These are phyloP conservation scores for Entomyzon cyanotis DNA, from an alignment of 2,113 vertebrate species.

Conservation along the genomic window DNA sequence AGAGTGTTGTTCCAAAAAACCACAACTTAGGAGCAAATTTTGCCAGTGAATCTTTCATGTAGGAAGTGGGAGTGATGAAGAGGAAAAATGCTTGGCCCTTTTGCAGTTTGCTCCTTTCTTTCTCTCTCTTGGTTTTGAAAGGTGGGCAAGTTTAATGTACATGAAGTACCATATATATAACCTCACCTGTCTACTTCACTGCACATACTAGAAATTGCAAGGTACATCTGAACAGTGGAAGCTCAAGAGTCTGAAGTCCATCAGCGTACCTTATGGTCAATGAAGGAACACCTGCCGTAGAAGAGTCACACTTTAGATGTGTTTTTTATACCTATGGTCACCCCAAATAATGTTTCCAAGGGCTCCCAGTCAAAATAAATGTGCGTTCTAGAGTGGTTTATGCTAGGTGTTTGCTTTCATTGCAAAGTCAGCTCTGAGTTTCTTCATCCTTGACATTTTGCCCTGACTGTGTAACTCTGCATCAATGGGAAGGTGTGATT, in stretches of 20 bases:
- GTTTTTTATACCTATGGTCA: neutral
- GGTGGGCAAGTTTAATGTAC: neutral
- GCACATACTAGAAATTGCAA: neutral
- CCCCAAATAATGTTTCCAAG: neutral
- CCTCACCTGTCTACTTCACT: neutral
- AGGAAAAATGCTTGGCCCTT: neutral
- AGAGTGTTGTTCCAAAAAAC: neutral
- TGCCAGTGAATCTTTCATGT: neutral
- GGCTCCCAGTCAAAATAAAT: neutral
- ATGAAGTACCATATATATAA: neutral
- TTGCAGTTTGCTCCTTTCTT: neutral
- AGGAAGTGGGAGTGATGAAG: neutral
- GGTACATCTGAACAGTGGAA: neutral
- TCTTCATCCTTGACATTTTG: neutral
- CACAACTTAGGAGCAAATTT: constrained; percentile 9
- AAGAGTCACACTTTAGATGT: neutral
- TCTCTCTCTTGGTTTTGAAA: neutral
- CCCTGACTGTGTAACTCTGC: neutral
- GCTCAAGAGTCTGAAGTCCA: neutral
- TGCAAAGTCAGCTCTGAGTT: neutral
- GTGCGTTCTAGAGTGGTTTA: neutral
- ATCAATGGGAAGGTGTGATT: neutral
- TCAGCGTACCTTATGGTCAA: neutral
- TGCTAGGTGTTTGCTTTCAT: neutral
- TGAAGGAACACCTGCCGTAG: neutral